Evolutionary conservation across 2,888 invertebrate species (phyloP), one percentile per base, ranked within the genome.

Genomic region (Cheilosia grossa): DNA sequence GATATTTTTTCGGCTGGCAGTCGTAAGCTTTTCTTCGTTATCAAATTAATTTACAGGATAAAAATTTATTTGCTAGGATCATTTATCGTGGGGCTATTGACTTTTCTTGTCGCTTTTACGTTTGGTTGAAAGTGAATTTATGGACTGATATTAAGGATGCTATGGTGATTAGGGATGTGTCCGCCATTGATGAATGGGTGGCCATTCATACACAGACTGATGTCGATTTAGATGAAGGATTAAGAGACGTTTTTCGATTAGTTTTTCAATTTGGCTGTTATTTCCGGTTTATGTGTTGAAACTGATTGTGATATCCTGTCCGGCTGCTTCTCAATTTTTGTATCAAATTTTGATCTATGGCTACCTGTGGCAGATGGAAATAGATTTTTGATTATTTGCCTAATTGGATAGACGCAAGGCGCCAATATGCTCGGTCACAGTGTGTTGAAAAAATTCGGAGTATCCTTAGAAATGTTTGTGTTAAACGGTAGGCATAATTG

Each of bases 41-140:
- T 83, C 80, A 70, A 83, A 83, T 80, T 83, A 74, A 83, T 83
- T 83, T 83, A 66, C 80, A 69, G 80, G 80, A 80, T 83, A 42
- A 80, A 51, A 49, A 58, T 74, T 64, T 74, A 74, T 74, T 74
- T 69, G 74, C 58, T 74, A 44, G 59, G 69, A 83, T 54, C 80
- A 74, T 83, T 83, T 83, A 37, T 74, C 74, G 69, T 79, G 51
- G 27, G 30, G 49, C 61, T 63, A 67, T 67, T 82, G 53, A 63
- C 79, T 79, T 56, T 72, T 42, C 21, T 10, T 19, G 13, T 51
- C 10, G 24, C 9, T 7, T 13, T 5, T 24, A 24, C 13, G 13
- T 51, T 37, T 19, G 15, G 21, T 47, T 58, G 64, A 58, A 49
- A 74, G 69, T 74, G 33, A 64, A 80, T 83, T 83, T 80, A 80